phyloP scores from a whole-genome alignment of 2,113 vertebrate species.

The Scomber colias region DNA sequence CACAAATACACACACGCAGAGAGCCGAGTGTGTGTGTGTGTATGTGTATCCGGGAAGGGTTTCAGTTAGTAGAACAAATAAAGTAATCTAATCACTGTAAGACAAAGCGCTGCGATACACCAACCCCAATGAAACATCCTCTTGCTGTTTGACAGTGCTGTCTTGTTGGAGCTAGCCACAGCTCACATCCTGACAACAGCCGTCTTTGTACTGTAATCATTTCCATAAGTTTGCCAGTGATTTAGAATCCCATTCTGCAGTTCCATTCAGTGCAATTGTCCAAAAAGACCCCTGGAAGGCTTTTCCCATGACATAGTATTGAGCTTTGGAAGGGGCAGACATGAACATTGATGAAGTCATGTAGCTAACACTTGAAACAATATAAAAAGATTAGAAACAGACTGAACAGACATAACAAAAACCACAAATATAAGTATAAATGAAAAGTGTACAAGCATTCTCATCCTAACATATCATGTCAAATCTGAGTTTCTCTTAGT shows the following conservation, averaged over 20 bases:
- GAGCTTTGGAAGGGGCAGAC: neutral
- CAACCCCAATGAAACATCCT: conserved; percentile 22
- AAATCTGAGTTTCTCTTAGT: conserved; percentile 14
- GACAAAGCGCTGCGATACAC: conserved; percentile 18
- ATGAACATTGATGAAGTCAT: conserved; percentile 22
- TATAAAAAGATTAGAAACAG: conserved; percentile 8
- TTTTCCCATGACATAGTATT: conserved; percentile 28
- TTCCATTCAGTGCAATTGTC: conserved; percentile 16
- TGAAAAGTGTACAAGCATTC: neutral
- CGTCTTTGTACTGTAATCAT: conserved; percentile 51
- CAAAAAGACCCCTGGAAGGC: conserved; percentile 28
- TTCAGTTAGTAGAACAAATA: conserved; percentile 50
- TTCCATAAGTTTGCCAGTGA: conserved; percentile 28
- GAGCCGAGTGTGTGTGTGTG: neutral
- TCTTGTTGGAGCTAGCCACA: conserved; percentile 42
- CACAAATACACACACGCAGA: conserved; percentile 9
- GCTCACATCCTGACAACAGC: conserved; percentile 46
- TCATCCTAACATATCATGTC: neutral
- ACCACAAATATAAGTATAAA: neutral
- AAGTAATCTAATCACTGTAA: conserved; percentile 51
- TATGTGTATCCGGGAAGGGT: conserved; percentile 30
- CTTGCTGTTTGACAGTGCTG: conserved; percentile 32
- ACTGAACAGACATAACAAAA: conserved; percentile 6
- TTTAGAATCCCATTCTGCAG: conserved; percentile 16
- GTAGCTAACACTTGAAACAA: conserved; percentile 5